Percentiles rank a stretch among this genome's conserved stretches.
These are phyloP conservation scores for Boleophthalmus pectinirostris DNA, from an alignment of 2,113 vertebrate genomes.

Conservation along the genomic window DNA sequence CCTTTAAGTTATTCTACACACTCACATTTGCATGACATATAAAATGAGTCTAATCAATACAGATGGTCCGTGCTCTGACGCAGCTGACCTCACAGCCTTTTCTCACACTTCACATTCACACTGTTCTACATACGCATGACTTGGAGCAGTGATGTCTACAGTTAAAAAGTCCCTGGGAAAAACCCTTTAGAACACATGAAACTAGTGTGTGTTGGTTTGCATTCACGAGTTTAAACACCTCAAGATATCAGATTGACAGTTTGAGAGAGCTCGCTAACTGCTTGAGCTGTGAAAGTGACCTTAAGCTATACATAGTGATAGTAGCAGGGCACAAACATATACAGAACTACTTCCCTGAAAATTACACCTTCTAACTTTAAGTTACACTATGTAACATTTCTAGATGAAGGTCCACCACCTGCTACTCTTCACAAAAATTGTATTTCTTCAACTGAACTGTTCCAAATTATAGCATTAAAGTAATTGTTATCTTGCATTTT, in stretches of 20 bases:
- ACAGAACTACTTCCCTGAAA: background rate
- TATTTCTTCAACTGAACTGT: too few species aligned
- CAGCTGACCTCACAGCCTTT: background rate
- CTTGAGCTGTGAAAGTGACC: background rate
- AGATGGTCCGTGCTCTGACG: background rate
- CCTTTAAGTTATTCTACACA: background rate
- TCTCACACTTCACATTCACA: background rate
- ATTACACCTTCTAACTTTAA: background rate
- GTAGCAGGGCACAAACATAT: background rate
- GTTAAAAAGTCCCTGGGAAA: constrained; percentile 9
- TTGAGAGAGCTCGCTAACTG: background rate
- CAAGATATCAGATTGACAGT: background rate
- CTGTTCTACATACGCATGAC: constrained; percentile 1
- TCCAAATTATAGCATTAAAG: too few species aligned
- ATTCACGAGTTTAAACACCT: background rate
- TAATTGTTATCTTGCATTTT: too few species aligned
- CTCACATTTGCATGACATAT: constrained; percentile 1
- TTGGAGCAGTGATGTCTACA: constrained; percentile 2
- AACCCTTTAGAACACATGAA: constrained; percentile 1
- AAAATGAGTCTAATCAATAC: constrained; percentile 13
- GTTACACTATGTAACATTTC: too few species aligned
- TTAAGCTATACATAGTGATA: background rate
- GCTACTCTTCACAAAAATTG: too few species aligned
- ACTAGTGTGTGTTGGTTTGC: constrained; percentile 2
- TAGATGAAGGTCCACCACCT: too few species aligned